Evolutionary conservation across 2,888 invertebrate species (phyloP), one percentile per base, ranked within the genome.

Genomic region (Acleris holmiana): DNA sequence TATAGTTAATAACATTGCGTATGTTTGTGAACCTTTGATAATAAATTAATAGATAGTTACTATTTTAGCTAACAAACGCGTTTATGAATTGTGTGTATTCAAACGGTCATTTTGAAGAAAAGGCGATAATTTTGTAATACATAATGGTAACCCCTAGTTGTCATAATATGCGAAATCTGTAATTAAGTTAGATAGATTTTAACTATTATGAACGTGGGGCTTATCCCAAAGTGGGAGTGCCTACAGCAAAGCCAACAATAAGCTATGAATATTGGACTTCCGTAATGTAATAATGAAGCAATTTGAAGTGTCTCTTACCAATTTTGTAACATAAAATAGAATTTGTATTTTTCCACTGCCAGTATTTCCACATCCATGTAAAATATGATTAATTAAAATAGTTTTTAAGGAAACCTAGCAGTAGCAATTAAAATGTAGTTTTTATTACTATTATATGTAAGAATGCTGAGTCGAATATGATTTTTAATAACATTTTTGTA

Each of bases 401-500:
- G 73, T 71, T 76, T 69, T 80, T 79, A 70, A 71, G 72, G 81
- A 72, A 76, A 68, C 70, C 40, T 55, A 59, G 65, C n/a, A 49
- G 59, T 62, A 64, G 58, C 17, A 48, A 66, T 50, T 62, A 48
- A 50, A 58, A 62, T 54, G 58, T 65, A 67, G 64, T 51, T 47
- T 68, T 70, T 67, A 56, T 64, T 63, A 69, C 53, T 71, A 71
- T 67, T 68, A 57, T 68, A 70, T 68, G 48, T 83, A 83, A 80
- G 80, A 73, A 79, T 83, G 83, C 78, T 85, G 88, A 89, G 86
- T 88, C 88, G 83, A 87, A 88, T 69, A 72, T 86, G 88, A 90
- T 88, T 93, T 93, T 91, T 91, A 91, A 91, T 91, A 91, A 88
- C 85, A 88, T 87, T 93, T 87, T 91, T 91, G 85, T 90, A 92